These are phyloP conservation scores for Urechis unicinctus DNA, from an alignment of 2,888 invertebrate species.

Conservation along the genomic window DNA sequence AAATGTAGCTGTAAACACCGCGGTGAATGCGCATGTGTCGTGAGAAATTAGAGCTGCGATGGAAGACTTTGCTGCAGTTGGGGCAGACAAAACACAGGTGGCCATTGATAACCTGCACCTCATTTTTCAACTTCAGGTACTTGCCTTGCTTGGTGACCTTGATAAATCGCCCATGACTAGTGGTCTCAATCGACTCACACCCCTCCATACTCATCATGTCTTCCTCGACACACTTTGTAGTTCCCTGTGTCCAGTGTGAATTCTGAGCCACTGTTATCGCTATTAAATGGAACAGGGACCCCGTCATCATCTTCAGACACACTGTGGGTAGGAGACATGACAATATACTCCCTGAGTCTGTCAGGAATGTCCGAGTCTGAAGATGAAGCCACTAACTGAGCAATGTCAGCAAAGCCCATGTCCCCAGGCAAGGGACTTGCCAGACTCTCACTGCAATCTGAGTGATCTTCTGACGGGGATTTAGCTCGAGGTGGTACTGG, in stretches of 20 bases:
- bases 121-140: slow-evolving; percentile 18
- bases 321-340: not conserved
- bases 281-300: not conserved
- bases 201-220: not conserved
- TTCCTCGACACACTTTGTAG: slow-evolving; percentile 7
- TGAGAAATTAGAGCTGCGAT: slow-evolving; percentile 22
- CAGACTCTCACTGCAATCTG: not conserved
- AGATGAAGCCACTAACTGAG: too few relatives aligned
- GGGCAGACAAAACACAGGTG: slow-evolving; percentile 20
- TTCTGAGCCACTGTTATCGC: not conserved
- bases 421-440: too few relatives aligned
- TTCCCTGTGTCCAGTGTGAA: slow-evolving; percentile 6
- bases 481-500: not conserved
- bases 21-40: slow-evolving; percentile 23
- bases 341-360: not conserved
- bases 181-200: not conserved
- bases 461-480: not conserved
- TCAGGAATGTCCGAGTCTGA: not conserved
- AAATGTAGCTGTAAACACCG: slow-evolving; percentile 20
- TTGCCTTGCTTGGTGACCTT: slow-evolving; percentile 20
- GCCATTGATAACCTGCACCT: slow-evolving; percentile 19
- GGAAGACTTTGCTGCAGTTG: slow-evolving; percentile 20
- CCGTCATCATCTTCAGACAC: not conserved
- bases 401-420: too few relatives aligned
- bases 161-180: slow-evolving; percentile 4